These are phyloP conservation scores for Noctua fimbriata DNA, from an alignment of 2,888 invertebrate species.

Conservation along the genomic window DNA sequence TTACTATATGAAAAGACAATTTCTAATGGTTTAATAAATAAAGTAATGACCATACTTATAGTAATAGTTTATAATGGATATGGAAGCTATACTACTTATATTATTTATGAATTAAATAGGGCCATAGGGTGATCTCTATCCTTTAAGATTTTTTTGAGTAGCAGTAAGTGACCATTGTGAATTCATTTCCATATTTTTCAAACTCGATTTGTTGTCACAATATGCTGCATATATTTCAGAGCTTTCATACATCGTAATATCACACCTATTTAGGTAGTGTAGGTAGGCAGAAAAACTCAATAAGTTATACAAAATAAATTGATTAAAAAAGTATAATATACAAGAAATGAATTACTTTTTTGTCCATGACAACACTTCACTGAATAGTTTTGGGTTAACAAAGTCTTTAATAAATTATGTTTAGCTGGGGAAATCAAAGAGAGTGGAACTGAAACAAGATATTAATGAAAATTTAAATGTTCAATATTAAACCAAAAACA, in stretches of 20 bases:
- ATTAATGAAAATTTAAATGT: neutral
- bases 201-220: neutral
- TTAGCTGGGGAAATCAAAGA: slow-evolving; percentile 14
- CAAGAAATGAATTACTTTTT: slow-evolving; percentile 19
- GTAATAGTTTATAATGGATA: neutral
- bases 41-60: neutral
- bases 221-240: neutral
- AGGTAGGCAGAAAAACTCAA: neutral
- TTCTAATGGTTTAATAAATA: neutral
- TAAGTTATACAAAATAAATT: neutral
- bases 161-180: neutral
- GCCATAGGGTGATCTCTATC: neutral
- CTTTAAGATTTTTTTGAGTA: neutral
- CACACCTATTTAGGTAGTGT: neutral
- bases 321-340: neutral
- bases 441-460: slow-evolving; percentile 34
- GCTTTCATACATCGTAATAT: neutral
- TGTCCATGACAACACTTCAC: slow-evolving; percentile 10
- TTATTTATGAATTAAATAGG: neutral
- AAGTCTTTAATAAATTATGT: slow-evolving; percentile 1
- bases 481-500: neutral
- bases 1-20: neutral
- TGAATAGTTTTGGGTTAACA: slow-evolving; percentile 2
- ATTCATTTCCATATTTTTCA: neutral
- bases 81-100: neutral